Base-by-base conservation (phyloP, 2,797 vertebrate species). In the Sebastes ruberrimus region DNA sequence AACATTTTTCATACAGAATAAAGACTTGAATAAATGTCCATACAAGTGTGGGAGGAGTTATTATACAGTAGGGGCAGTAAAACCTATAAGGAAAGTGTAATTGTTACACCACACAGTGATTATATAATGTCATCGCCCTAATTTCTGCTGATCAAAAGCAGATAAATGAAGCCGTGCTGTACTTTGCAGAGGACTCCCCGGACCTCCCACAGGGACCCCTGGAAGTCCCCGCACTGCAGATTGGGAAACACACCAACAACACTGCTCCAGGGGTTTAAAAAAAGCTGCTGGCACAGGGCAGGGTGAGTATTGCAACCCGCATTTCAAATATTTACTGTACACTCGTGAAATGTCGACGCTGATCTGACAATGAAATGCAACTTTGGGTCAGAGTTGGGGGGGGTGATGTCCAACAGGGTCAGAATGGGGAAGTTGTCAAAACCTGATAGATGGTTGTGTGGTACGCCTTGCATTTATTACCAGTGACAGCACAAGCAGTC, bases 391-490 rank as follows among this genome's bases (percentile, higher is more conserved):
- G 46, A 71, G 69, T n/a, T 35, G 18, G 8, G 16, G 20, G 27
- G 27, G 52, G 14, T 14, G 38, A 52, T 30, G 64, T 63, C 62
- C 52, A 74, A 56, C 68, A 35, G 30, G 76, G 70, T 65, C 71
- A 55, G 67, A 76, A 86, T 83, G 82, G 80, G 81, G 78, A 80
- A 83, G 82, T 79, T 91, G 93, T 93, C 88, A 88, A 65, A 84
- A 38, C 35, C 71, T 85, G 89, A 90, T 79, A 65, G 78, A 84
- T 89, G 76, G 42, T 4, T 53, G 59, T 38, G 79, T n/a, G 71
- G 64, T 27, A 65, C 49, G 62, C 14, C 49, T 33, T 71, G 74
- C 53, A 74, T 89, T 71, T 86, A 79, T 75, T 84, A 53, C 73
- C 67, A 76, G 80, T 85, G 83, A 88, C 85, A 90, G 82, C 83